Evolutionary conservation across 2,113 vertebrate genomes (phyloP).

Genomic region (Labrus mixtus): DNA sequence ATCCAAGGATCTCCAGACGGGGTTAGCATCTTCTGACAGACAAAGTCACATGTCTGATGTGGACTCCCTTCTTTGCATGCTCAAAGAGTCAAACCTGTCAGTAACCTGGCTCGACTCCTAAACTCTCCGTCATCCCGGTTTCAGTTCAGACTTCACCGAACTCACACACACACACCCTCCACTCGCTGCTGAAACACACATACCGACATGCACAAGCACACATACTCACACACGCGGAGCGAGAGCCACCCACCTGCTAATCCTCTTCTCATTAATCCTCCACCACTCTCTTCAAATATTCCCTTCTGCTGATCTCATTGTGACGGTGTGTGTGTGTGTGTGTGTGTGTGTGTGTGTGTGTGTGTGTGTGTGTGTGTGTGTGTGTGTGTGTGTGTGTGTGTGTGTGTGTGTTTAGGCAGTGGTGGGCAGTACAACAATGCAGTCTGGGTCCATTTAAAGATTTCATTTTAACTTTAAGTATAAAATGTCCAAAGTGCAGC

Average conservation of each 20-base stretch:
- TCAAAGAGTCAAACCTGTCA: slow-evolving; percentile 37
- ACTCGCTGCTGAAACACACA: slow-evolving; percentile 34
- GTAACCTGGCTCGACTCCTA: slow-evolving; percentile 10
- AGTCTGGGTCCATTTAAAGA: slow-evolving; percentile 22
- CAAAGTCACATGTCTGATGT: slow-evolving; percentile 18
- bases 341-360: slow-evolving; percentile 35
- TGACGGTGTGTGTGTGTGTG: slow-evolving; percentile 30
- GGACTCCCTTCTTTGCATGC: slow-evolving; percentile 24
- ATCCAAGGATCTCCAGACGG: too few species aligned
- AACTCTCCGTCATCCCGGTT: slow-evolving; percentile 38
- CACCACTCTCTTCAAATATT: slow-evolving; percentile 91
- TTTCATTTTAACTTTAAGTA: slow-evolving; percentile 31
- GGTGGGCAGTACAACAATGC: slow-evolving; percentile 28
- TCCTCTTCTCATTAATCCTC: slow-evolving; percentile 96
- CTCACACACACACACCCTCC: slow-evolving; percentile 1
- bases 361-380: slow-evolving; percentile 28
- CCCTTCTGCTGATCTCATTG: slow-evolving; percentile 84
- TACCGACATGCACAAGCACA: not conserved
- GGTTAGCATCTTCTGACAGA: not conserved
- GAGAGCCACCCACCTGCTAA: slow-evolving; percentile 88
- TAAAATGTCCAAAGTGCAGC: slow-evolving; percentile 24
- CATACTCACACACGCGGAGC: slow-evolving; percentile 45
- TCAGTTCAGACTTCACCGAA: slow-evolving; percentile 52
- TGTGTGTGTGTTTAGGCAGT: slow-evolving; percentile 22
- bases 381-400: slow-evolving; percentile 16